A percentile compares a stretch with the other conserved stretches of the same genome.
These are phyloP conservation scores for Cephus rjabovi DNA, from an alignment of 2,888 invertebrate species.

Conservation along the genomic window DNA sequence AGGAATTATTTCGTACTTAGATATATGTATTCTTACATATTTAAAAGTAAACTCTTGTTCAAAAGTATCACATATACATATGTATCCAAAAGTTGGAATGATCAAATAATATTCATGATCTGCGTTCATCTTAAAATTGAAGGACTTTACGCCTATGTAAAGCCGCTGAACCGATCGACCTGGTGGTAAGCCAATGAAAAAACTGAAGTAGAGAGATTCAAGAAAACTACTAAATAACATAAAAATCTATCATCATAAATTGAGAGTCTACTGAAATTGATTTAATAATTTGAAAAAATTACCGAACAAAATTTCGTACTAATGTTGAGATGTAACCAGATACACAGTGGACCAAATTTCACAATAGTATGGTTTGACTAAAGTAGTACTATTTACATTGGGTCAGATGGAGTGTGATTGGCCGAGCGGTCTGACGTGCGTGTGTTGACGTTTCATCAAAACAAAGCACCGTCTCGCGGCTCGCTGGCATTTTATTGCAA, in stretches of 20 bases:
- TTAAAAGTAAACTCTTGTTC: background rate
- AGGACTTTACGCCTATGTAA: background rate
- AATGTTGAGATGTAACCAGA: background rate
- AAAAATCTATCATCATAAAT: background rate
- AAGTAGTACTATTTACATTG: conserved; percentile 41
- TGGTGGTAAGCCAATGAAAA: background rate
- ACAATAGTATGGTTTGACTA: conserved; percentile 14
- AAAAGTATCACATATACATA: background rate
- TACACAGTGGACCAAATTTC: background rate
- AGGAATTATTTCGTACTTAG: background rate
- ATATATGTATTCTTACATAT: background rate
- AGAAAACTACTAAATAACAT: background rate
- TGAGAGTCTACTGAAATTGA: background rate
- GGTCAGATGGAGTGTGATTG: conserved; percentile 39
- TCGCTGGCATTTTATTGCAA: conserved; percentile 48
- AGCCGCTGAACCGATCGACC: background rate
- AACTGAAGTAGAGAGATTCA: background rate
- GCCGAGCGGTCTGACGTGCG: conserved; percentile 41
- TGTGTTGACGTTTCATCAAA: conserved; percentile 61
- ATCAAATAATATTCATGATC: background rate
- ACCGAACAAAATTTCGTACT: background rate
- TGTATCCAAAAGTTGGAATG: background rate
- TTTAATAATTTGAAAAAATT: background rate
- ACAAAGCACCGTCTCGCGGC: conserved; percentile 55
- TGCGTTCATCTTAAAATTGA: background rate